A percentile compares a stretch with the other conserved stretches of the same genome.
Conservation (phyloP, 1,140 invertebrate species). For the Chlorops oryzae region DNA sequence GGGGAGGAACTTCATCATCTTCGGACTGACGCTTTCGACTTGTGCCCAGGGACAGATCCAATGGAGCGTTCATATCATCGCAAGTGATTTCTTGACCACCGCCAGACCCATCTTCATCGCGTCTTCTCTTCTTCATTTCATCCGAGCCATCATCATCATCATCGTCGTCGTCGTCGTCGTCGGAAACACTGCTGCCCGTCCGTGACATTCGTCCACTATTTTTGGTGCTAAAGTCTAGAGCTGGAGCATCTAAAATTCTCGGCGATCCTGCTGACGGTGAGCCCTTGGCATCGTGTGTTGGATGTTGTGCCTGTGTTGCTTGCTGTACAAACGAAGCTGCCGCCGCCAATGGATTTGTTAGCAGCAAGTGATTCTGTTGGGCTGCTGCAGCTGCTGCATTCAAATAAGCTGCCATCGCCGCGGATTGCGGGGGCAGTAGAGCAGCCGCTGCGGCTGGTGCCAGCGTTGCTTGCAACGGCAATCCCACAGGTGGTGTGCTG, state of each 20-base stretch:
- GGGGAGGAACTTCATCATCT: slow-evolving; percentile 21
- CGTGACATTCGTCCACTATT: slow-evolving; percentile 46
- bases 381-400: slow-evolving; percentile 57
- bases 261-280: slow-evolving; percentile 49
- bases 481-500: slow-evolving; percentile 50
- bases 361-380: slow-evolving; percentile 67
- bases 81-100: slow-evolving; percentile 53
- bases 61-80: slow-evolving; percentile 60
- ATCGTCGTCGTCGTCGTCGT: slow-evolving; percentile 38
- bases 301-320: slow-evolving; percentile 56
- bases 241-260: slow-evolving; percentile 52
- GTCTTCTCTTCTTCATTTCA: slow-evolving; percentile 55
- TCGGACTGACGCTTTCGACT: slow-evolving; percentile 61
- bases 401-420: slow-evolving; percentile 70
- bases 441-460: slow-evolving; percentile 54
- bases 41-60: slow-evolving; percentile 74
- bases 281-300: slow-evolving; percentile 42
- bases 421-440: slow-evolving; percentile 66
- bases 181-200: slow-evolving; percentile 17
- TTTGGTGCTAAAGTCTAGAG: slow-evolving; percentile 73
- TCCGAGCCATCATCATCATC: slow-evolving; percentile 58
- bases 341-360: slow-evolving; percentile 65
- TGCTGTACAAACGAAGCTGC: slow-evolving; percentile 47
- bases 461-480: slow-evolving; percentile 50
- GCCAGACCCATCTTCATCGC: slow-evolving; percentile 32